phyloP scores from a whole-genome alignment of 64 coral and sea anemone genomes.

The Pocillopora damicornis region DNA sequence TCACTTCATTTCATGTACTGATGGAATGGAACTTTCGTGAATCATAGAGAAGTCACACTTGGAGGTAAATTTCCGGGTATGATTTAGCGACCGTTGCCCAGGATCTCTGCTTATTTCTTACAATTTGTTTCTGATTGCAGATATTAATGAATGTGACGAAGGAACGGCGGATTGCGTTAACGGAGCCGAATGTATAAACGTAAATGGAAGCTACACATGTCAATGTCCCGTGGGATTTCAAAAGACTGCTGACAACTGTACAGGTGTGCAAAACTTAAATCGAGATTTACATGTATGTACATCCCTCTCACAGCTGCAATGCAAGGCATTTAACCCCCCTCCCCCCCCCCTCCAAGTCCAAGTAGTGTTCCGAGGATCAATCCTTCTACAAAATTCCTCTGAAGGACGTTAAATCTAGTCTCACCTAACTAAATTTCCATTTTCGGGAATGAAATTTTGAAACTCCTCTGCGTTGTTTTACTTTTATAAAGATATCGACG shows the following conservation, averaged over 20 bases:
- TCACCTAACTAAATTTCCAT: too few relatives aligned
- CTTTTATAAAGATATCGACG: conserved; percentile 23
- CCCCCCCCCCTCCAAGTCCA: background rate
- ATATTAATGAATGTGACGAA: conserved; percentile 21
- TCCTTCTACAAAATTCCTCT: too few relatives aligned
- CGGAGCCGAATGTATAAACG: background rate
- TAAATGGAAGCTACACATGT: background rate
- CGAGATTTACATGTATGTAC: background rate
- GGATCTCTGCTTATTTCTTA: background rate
- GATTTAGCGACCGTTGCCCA: background rate
- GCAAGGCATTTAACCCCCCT: background rate
- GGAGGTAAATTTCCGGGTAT: background rate
- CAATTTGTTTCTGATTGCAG: background rate
- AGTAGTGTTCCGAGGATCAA: background rate
- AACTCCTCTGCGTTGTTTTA: too few relatives aligned
- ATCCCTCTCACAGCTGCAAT: background rate
- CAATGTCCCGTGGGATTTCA: background rate
- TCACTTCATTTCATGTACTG: too few relatives aligned
- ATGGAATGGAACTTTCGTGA: too few relatives aligned
- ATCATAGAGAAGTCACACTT: too few relatives aligned
- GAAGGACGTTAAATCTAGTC: too few relatives aligned
- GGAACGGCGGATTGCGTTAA: background rate
- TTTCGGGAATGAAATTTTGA: too few relatives aligned
- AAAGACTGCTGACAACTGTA: background rate
- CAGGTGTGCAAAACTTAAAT: background rate